phyloP scores from a whole-genome alignment of 2,888 invertebrate genomes.

The Venusia cambrica region DNA sequence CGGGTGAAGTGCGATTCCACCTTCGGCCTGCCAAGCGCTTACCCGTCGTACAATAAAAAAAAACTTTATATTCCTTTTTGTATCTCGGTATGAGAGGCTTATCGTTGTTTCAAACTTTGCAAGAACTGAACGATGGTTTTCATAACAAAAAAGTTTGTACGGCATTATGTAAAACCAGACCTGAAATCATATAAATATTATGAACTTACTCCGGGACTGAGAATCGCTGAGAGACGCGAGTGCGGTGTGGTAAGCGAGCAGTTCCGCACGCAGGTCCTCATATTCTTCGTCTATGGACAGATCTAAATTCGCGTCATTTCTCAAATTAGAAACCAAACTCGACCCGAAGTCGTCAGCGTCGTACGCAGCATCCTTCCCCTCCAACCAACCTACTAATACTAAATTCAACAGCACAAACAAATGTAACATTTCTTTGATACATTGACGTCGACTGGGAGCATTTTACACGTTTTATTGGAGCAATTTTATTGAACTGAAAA shows the following conservation, averaged over 20 bases:
- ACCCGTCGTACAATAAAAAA: too few relatives aligned
- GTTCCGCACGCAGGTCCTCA: constrained; percentile 66
- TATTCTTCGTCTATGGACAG: constrained; percentile 66
- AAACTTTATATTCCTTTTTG: neutral
- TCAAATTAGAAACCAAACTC: constrained; percentile 44
- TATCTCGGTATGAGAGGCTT: constrained; percentile 1
- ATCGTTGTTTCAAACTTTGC: constrained; percentile 8
- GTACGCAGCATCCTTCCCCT: constrained; percentile 16
- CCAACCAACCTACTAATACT: constrained; percentile 28
- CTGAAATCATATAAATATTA: constrained; percentile 9
- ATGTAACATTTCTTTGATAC: constrained; percentile 43
- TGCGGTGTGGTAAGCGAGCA: constrained; percentile 63
- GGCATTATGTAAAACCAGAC: constrained; percentile 3
- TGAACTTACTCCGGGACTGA: constrained; percentile 39
- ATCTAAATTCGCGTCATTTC: constrained; percentile 58
- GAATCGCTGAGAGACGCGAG: constrained; percentile 45
- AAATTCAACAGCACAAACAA: constrained; percentile 40
- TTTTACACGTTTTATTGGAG: constrained; percentile 17
- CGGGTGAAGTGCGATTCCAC: too few relatives aligned
- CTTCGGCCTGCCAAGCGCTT: too few relatives aligned
- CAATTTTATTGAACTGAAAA: constrained; percentile 53
- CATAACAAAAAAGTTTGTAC: constrained; percentile 10
- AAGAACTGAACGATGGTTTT: constrained; percentile 9
- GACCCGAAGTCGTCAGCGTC: constrained; percentile 40
- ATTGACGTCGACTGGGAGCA: constrained; percentile 13